These are phyloP conservation scores for Heliopora coerulea DNA, from an alignment of 92 coral and sea anemone genomes.

Conservation along the genomic window DNA sequence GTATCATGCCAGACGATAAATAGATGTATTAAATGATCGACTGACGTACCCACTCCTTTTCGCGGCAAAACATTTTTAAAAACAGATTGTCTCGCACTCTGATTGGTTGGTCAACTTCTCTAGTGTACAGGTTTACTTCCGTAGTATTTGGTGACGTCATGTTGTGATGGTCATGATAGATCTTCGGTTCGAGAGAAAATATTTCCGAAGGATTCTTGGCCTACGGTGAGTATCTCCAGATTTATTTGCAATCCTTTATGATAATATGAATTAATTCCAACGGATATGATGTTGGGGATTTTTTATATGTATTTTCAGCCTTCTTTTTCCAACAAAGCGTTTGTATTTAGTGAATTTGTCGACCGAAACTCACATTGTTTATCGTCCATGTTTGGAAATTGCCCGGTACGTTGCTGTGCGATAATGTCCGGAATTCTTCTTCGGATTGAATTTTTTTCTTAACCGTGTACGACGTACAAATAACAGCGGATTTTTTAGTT, in stretches of 20 bases:
- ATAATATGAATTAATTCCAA: conserved; percentile 6
- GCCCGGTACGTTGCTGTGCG: conserved; percentile 6
- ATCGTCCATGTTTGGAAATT: conserved; percentile 7
- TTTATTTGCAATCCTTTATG: conserved; percentile 5
- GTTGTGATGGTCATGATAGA: conserved; percentile 16
- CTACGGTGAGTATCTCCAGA: conserved; percentile 34
- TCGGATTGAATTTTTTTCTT: background rate
- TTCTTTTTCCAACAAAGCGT: background rate
- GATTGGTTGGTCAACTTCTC: no score
- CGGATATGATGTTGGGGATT: background rate
- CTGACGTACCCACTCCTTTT: no score
- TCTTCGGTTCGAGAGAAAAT: conserved; percentile 21
- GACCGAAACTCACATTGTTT: background rate
- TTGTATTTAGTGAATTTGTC: background rate
- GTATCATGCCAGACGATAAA: no score
- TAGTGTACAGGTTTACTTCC: conserved; percentile 20
- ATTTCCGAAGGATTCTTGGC: conserved; percentile 23
- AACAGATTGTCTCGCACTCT: no score
- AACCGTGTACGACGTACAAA: background rate
- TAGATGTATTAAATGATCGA: no score
- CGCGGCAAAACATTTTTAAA: no score
- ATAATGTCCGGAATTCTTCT: background rate
- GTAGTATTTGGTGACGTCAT: conserved; percentile 29
- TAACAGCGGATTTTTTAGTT: background rate
- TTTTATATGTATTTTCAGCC: background rate